Conservation (phyloP, 2,113 vertebrate species). For the Lophius piscatorius region DNA sequence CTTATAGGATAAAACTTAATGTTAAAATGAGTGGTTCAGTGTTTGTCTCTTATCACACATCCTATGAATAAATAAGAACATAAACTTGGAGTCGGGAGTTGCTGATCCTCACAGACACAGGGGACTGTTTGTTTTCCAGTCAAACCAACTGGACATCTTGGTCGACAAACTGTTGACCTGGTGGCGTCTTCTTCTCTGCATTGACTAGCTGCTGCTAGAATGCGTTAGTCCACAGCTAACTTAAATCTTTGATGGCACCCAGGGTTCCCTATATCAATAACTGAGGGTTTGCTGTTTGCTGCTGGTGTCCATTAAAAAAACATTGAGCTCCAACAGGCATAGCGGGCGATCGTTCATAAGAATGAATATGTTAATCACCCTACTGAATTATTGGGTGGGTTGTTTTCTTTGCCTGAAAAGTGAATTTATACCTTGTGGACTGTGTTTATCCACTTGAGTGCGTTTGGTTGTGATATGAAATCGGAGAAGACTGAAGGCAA, state of each 20-base stretch:
- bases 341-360: slow-evolving; percentile 34
- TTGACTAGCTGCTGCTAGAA: background rate
- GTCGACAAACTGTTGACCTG: slow-evolving; percentile 42
- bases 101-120: too few relatives aligned
- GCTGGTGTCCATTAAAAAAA: slow-evolving; percentile 29
- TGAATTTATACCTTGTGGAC: too few relatives aligned
- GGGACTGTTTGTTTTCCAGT: slow-evolving; percentile 8
- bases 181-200: slow-evolving; percentile 21
- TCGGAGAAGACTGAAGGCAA: slow-evolving; percentile 36
- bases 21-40: too few relatives aligned
- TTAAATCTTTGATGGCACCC: slow-evolving; percentile 69
- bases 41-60: too few relatives aligned
- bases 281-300: slow-evolving; percentile 9
- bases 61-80: too few relatives aligned
- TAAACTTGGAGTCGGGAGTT: too few relatives aligned
- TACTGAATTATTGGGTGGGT: slow-evolving; percentile 21
- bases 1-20: too few relatives aligned
- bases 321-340: slow-evolving; percentile 8
- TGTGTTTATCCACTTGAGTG: too few relatives aligned
- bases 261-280: slow-evolving; percentile 43
- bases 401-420: too few relatives aligned
- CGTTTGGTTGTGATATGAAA: slow-evolving; percentile 8
- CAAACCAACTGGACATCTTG: too few relatives aligned
- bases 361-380: slow-evolving; percentile 41
- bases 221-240: slow-evolving; percentile 39